A percentile compares a stretch with the other conserved stretches of the same genome.
phyloP scores from a whole-genome alignment of 1,140 invertebrate species.

The Aphidius gifuensis region DNA sequence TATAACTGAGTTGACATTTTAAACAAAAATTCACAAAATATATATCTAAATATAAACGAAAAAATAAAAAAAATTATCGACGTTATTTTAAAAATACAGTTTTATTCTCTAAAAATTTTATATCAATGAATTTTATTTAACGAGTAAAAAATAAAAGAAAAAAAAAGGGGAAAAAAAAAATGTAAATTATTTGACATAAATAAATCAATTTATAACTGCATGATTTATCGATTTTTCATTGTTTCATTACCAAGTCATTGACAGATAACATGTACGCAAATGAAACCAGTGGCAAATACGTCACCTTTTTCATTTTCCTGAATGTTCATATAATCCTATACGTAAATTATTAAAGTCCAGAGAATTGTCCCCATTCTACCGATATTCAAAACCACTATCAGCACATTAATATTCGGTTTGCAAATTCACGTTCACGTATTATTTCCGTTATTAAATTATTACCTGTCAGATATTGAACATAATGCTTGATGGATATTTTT shows the following conservation, averaged over 20 bases:
- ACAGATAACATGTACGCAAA: slow-evolving; percentile 14
- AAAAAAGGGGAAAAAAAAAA: not conserved
- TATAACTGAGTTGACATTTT: too few species aligned
- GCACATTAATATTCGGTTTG: slow-evolving; percentile 28
- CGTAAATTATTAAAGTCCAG: slow-evolving; percentile 14
- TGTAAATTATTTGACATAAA: slow-evolving; percentile 8
- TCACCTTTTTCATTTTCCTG: too few species aligned
- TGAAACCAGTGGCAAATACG: slow-evolving; percentile 1
- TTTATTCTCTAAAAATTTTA: too few species aligned
- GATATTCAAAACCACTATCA: slow-evolving; percentile 33
- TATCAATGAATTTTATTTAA: not conserved
- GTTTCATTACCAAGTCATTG: slow-evolving; percentile 38
- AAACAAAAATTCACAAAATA: not conserved
- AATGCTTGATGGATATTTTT: too few species aligned
- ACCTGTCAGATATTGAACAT: slow-evolving; percentile 27
- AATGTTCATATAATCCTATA: too few species aligned
- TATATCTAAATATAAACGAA: not conserved
- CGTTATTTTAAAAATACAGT: too few species aligned
- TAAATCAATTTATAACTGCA: not conserved
- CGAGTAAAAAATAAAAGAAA: not conserved
- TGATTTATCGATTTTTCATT: slow-evolving; percentile 27
- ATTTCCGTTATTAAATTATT: slow-evolving; percentile 14
- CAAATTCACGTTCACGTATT: slow-evolving; percentile 29
- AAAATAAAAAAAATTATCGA: not conserved
- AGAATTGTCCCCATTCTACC: slow-evolving; percentile 27